A percentile compares a stretch with the other conserved stretches of the same genome.
Conservation (phyloP, 2,888 invertebrate species). For the Pyralis farinalis region DNA sequence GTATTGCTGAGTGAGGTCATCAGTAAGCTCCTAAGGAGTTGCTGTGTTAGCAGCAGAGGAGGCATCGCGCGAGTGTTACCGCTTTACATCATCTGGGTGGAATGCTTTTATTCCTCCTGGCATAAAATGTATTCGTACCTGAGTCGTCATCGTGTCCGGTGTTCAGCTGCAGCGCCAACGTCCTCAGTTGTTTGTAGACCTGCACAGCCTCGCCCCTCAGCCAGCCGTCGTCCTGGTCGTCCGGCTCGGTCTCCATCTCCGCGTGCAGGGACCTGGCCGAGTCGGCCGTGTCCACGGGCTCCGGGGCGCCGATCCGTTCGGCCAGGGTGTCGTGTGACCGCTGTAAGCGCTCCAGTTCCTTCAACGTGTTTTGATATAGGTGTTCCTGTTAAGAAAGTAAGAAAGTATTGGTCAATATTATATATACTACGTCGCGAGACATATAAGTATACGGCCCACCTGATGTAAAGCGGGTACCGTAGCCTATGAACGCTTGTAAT, state of each 20-base stretch:
- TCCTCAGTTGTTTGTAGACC: conserved; percentile 87
- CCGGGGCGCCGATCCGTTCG: conserved; percentile 84
- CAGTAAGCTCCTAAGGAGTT: too few relatives aligned
- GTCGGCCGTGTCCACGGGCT: conserved; percentile 57
- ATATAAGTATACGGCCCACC: too few relatives aligned
- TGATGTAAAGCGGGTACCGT: too few relatives aligned
- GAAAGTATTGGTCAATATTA: too few relatives aligned
- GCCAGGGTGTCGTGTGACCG: conserved; percentile 86
- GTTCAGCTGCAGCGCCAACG: conserved; percentile 87
- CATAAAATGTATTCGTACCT: conserved; percentile 69
- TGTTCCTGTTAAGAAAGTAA: conserved; percentile 57
- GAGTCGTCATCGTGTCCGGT: conserved; percentile 89
- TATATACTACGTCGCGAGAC: too few relatives aligned
- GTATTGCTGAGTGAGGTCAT: too few relatives aligned
- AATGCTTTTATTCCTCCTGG: too few relatives aligned
- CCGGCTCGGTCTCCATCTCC: conserved; percentile 92
- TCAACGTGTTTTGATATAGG: conserved; percentile 76
- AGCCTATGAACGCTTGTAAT: too few relatives aligned
- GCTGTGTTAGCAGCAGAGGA: too few relatives aligned
- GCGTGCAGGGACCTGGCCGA: conserved; percentile 89
- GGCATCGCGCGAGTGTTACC: too few relatives aligned
- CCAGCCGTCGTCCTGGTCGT: conserved; percentile 79
- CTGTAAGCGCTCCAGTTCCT: conserved; percentile 86
- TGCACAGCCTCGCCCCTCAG: conserved; percentile 84
- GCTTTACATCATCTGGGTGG: too few relatives aligned